These are phyloP conservation scores for Pogonognathellus flavescens DNA, from an alignment of 1,140 invertebrate genomes.

Conservation along the genomic window DNA sequence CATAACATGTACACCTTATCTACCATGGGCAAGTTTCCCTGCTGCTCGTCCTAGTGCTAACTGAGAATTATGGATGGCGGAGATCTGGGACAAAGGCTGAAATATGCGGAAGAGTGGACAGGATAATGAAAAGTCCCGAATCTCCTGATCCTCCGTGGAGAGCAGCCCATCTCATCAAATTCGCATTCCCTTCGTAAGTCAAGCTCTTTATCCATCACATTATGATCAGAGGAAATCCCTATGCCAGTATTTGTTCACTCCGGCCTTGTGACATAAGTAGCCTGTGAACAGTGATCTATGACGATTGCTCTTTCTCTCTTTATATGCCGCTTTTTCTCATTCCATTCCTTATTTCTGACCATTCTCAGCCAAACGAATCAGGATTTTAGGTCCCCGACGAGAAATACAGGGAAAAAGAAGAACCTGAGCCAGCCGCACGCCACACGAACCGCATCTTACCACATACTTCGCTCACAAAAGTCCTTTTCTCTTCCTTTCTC, in stretches of 20 bases:
- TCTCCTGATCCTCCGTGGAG: constrained; percentile 47
- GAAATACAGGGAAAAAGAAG: not conserved
- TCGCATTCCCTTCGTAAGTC: constrained; percentile 44
- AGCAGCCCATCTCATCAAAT: constrained; percentile 48
- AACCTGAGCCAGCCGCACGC: constrained; percentile 2
- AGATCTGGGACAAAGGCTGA: constrained; percentile 44
- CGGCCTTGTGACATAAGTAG: constrained; percentile 33
- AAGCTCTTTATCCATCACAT: constrained; percentile 44
- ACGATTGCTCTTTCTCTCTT: not conserved
- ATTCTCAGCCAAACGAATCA: not conserved
- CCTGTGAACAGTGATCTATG: constrained; percentile 46
- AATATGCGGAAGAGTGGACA: constrained; percentile 41
- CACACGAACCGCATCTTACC: constrained; percentile 12
- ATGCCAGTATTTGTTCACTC: constrained; percentile 41
- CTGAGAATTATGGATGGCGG: constrained; percentile 36
- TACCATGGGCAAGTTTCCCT: not conserved
- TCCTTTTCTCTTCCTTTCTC: not conserved
- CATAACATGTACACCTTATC: not conserved
- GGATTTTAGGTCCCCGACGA: constrained; percentile 8
- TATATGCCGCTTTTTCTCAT: not conserved
- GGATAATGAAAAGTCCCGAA: constrained; percentile 44
- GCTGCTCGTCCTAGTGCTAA: not conserved
- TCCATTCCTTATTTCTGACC: constrained; percentile 4
- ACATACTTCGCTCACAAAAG: constrained; percentile 13
- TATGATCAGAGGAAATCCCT: constrained; percentile 29